Percentiles rank a stretch among this genome's conserved stretches.
phyloP scores from a whole-genome alignment of 2,888 invertebrate species.

The Synergus umbraculus region DNA sequence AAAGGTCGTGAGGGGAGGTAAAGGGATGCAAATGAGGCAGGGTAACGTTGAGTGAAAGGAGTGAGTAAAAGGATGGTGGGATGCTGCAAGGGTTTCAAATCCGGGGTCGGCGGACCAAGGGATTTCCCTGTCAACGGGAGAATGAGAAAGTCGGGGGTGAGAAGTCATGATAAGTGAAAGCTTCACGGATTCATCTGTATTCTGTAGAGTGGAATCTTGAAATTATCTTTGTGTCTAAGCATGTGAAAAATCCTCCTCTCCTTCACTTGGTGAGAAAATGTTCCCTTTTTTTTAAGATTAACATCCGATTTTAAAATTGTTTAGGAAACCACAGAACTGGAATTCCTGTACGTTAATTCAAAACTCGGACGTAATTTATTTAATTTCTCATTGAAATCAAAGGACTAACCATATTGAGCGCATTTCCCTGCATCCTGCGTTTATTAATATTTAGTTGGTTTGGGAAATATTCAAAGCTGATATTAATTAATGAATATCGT shows the following conservation, averaged over 20 bases:
- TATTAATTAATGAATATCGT: slow-evolving; percentile 31
- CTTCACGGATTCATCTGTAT: slow-evolving; percentile 28
- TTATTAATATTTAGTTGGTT: slow-evolving; percentile 28
- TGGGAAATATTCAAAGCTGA: neutral
- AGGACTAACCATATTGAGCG: neutral
- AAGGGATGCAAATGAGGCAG: slow-evolving; percentile 30
- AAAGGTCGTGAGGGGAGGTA: neutral
- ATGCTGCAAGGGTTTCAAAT: neutral
- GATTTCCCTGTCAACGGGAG: slow-evolving; percentile 3
- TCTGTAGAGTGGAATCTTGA: slow-evolving; percentile 23
- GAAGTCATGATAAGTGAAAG: slow-evolving; percentile 25
- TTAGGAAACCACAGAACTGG: neutral
- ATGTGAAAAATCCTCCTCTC: slow-evolving; percentile 7
- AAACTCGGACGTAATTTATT: neutral
- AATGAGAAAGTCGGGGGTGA: slow-evolving; percentile 2
- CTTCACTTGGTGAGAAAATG: neutral
- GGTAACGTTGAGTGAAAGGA: neutral
- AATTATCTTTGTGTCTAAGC: slow-evolving; percentile 1
- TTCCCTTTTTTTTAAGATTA: neutral
- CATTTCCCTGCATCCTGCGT: neutral
- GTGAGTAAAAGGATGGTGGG: neutral
- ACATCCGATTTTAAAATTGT: neutral
- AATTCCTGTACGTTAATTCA: neutral
- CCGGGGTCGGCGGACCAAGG: neutral
- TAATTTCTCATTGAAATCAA: neutral